These are phyloP conservation scores for Babyrousa celebensis DNA, from an alignment of 2,797 vertebrate species.

Conservation along the genomic window DNA sequence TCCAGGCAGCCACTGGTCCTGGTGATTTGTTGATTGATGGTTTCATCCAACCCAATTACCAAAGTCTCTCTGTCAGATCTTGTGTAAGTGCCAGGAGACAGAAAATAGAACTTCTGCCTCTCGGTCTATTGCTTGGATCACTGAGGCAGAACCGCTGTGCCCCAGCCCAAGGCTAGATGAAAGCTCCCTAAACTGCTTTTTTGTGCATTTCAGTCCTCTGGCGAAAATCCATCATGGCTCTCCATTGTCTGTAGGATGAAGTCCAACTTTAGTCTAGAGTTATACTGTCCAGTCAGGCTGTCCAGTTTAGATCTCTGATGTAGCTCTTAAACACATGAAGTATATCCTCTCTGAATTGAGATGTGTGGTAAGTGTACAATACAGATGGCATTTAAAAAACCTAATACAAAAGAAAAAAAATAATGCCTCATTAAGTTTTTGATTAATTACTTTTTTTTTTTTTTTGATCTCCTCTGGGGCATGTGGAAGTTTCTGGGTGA, in stretches of 20 bases:
- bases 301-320: not conserved
- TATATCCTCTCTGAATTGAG: not conserved
- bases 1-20: not conserved
- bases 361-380: not conserved
- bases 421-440: slow-evolving; percentile 40
- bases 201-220: slow-evolving; percentile 6
- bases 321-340: not conserved
- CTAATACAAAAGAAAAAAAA: not conserved
- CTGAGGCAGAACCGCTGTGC: slow-evolving; percentile 58
- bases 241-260: not conserved
- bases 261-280: not conserved
- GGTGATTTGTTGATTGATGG: slow-evolving; percentile 55
- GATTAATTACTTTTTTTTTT: not conserved
- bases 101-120: slow-evolving; percentile 63
- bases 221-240: not conserved
- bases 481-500: too few species aligned
- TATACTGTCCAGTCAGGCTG: not conserved
- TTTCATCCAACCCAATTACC: slow-evolving; percentile 8
- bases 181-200: not conserved
- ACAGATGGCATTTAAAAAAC: slow-evolving; percentile 21
- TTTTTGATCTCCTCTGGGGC: too few species aligned
- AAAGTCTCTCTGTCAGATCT: slow-evolving; percentile 33
- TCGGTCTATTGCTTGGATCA: not conserved
- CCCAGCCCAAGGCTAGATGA: not conserved
- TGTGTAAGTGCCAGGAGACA: not conserved